Evolutionary conservation across 1,140 invertebrate species (phyloP).

Genomic region (Pseudachorutes palmiensis): DNA sequence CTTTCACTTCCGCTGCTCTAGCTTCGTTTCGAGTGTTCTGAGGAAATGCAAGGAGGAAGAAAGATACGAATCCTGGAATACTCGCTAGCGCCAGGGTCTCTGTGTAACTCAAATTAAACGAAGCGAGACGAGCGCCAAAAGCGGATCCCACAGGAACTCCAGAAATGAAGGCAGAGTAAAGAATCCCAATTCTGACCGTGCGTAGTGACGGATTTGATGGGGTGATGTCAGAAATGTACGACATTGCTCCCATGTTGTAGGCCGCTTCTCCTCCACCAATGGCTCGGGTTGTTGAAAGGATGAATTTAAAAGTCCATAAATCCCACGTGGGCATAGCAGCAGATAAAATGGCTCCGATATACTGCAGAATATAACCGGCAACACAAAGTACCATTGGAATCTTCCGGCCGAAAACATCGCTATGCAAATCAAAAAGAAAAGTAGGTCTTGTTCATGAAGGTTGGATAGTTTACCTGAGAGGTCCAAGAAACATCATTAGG

Average conservation of each 20-base stretch:
- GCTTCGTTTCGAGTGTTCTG: neutral
- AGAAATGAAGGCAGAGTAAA: neutral
- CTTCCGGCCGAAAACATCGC: neutral
- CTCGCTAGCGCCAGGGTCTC: neutral
- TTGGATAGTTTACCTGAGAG: neutral
- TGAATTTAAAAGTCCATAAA: neutral
- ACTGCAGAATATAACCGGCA: neutral
- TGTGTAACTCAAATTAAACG: neutral
- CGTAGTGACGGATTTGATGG: neutral
- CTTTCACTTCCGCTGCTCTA: neutral
- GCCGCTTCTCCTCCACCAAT: neutral
- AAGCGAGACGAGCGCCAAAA: neutral
- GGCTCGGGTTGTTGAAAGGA: neutral
- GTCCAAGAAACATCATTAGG: constrained; percentile 1
- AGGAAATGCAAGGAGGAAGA: neutral
- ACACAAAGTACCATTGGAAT: neutral
- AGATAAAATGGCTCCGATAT: neutral
- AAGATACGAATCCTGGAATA: neutral
- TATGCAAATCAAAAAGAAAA: neutral
- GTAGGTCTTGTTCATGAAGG: neutral
- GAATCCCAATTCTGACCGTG: neutral
- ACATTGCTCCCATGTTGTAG: constrained; percentile 1
- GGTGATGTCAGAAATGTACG: constrained; percentile 5
- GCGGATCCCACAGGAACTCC: constrained; percentile 1
- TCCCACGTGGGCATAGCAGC: neutral